Evolutionary conservation across 2,888 invertebrate genomes (phyloP).

Genomic region (Pammene fasciana): DNA sequence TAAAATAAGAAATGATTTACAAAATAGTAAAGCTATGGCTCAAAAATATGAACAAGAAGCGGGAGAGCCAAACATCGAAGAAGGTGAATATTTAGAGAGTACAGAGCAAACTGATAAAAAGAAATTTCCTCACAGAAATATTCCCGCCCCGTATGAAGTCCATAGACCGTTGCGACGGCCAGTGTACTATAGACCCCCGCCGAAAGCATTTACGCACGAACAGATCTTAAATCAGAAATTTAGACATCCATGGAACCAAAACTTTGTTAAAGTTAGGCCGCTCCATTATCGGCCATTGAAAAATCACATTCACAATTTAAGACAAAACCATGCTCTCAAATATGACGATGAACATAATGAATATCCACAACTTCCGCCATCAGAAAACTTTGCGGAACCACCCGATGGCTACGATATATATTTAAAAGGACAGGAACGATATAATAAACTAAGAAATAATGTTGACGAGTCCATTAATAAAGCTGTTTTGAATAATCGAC

Average conservation of each 20-base stretch:
- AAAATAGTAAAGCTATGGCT: conserved; percentile 61
- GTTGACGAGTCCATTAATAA: conserved; percentile 72
- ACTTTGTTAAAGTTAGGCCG: conserved; percentile 72
- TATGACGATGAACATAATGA: conserved; percentile 77
- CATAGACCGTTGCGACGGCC: conserved; percentile 70
- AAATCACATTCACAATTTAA: conserved; percentile 67
- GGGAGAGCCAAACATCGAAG: conserved; percentile 62
- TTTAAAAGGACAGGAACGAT: conserved; percentile 75
- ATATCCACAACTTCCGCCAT: conserved; percentile 69
- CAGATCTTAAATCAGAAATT: conserved; percentile 68
- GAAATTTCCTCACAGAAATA: conserved; percentile 67
- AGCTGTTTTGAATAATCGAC: conserved; percentile 61
- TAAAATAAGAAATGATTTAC: conserved; percentile 67
- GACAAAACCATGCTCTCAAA: conserved; percentile 72
- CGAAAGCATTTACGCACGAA: conserved; percentile 56
- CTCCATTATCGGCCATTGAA: conserved; percentile 73
- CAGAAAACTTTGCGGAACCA: conserved; percentile 60
- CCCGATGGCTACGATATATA: conserved; percentile 83
- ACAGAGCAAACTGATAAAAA: conserved; percentile 67
- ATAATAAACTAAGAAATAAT: conserved; percentile 66
- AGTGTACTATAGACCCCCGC: conserved; percentile 64
- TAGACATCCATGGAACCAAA: conserved; percentile 74
- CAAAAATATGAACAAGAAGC: conserved; percentile 68
- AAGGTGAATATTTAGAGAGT: conserved; percentile 70
- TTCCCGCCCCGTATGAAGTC: conserved; percentile 67